These are phyloP conservation scores for Eumeta japonica DNA, from an alignment of 1,140 invertebrate genomes.

Conservation along the genomic window DNA sequence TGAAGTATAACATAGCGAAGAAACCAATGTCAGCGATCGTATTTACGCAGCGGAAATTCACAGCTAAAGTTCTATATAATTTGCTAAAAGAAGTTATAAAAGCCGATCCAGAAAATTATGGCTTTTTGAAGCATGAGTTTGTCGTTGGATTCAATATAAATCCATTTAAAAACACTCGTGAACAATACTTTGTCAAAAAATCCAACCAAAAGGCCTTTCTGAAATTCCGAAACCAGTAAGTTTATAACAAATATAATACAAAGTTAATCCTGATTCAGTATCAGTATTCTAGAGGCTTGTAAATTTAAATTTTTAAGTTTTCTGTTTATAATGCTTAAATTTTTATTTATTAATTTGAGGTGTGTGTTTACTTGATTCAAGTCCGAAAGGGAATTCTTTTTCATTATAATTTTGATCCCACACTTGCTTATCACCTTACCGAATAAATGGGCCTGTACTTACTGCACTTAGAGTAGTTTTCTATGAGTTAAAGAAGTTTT, in stretches of 20 bases:
- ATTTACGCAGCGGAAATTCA: constrained; percentile 77
- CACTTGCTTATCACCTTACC: too few species aligned
- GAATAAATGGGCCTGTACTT: too few species aligned
- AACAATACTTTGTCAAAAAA: constrained; percentile 62
- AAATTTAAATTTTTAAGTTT: not conserved
- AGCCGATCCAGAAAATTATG: constrained; percentile 44
- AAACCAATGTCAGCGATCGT: constrained; percentile 73
- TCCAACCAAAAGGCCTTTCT: constrained; percentile 52
- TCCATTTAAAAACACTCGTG: constrained; percentile 56
- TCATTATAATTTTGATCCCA: too few species aligned
- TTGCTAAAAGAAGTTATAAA: constrained; percentile 63
- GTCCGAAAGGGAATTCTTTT: too few species aligned
- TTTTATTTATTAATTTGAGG: too few species aligned
- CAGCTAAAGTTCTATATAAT: constrained; percentile 74
- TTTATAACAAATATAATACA: constrained; percentile 5
- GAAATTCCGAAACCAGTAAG: constrained; percentile 55
- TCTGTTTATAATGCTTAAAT: not conserved
- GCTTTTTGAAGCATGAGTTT: constrained; percentile 68
- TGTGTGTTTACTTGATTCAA: too few species aligned
- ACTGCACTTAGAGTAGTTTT: too few species aligned
- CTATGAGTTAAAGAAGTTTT: too few species aligned
- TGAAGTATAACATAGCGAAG: constrained; percentile 26
- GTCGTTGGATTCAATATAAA: constrained; percentile 67
- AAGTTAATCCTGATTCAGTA: not conserved
- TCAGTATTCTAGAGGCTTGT: not conserved